Evolutionary conservation across 2,888 invertebrate species (phyloP), one percentile per base, ranked within the genome.

Genomic region (Pristionchus fissidentatus): DNA sequence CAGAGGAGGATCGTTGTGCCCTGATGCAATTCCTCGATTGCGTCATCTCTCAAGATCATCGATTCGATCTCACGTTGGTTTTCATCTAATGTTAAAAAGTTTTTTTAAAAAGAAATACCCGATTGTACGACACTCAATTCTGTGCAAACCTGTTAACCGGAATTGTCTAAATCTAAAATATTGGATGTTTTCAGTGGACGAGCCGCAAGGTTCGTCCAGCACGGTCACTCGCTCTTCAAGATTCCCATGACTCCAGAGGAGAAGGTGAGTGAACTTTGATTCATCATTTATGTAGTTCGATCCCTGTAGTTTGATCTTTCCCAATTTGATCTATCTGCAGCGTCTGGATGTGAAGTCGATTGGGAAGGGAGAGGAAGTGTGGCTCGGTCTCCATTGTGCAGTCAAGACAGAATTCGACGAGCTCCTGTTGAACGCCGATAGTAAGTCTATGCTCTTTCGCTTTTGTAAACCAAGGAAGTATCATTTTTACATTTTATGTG

Each of bases 331-430:
- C 75, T 43, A 49, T 49, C 26, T 77, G 1, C n/a, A 77, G 49
- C 46, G 49, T 35, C 49, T 49, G 49, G 46, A 79, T 13, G 79
- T 79, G 15, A 55, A 32, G 4, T 26, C 35, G 1, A 79, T 79
- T n/a, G 79, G 79, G 32, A 35, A 26, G 26, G 79, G 79, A 35
- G 41, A 57, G 29, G 55, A 79, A 19, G 79, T 79, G 3, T 79
- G 79, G 79, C 10, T 41, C n/a, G 79, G 79, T 0, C 57, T 79
- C 2, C 79, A 79, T 13, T 32, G 55, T 2, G 79, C 79, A 22
- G 55, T 79, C 57, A 79, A 79, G 57, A 22, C 22, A 7, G 79
- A 79, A 35, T 35, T 22, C 26, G 79, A 57, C 10, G 22, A n/a
- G 3, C 41, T 79, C n/a, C 32, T 49, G 46, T 15, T 79, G n/a